Conservation (phyloP, 2,888 invertebrate genomes). For the Chrysolina oricalcia region DNA sequence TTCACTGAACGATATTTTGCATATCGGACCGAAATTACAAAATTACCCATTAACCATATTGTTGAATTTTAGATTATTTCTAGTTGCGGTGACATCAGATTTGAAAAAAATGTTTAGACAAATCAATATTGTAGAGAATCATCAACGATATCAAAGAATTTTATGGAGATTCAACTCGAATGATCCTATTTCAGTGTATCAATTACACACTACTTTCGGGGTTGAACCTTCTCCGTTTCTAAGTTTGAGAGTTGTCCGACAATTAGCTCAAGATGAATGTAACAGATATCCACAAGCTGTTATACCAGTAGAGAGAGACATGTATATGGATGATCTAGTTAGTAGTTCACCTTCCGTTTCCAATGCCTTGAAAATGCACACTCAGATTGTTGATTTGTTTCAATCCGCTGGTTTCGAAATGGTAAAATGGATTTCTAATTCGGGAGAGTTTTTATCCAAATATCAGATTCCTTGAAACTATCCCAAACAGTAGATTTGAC, state of each 20-base stretch:
- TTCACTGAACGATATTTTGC: constrained; percentile 26
- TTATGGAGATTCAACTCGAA: constrained; percentile 17
- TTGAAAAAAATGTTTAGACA: constrained; percentile 2
- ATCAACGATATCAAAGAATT: constrained; percentile 15
- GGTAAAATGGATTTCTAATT: constrained; percentile 22
- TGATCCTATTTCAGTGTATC: constrained; percentile 8
- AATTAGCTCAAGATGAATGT: constrained; percentile 9
- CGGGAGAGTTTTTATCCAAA: not conserved
- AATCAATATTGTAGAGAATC: not conserved
- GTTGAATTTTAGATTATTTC: constrained; percentile 30
- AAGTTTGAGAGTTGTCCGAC: constrained; percentile 2
- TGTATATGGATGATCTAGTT: constrained; percentile 20
- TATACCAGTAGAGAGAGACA: not conserved
- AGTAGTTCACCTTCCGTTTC: not conserved
- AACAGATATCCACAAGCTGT: not conserved
- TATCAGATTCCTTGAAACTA: not conserved
- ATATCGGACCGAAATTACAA: constrained; percentile 32
- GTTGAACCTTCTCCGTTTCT: constrained; percentile 7
- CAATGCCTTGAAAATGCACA: not conserved
- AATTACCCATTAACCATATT: constrained; percentile 28
- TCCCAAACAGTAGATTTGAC: not conserved
- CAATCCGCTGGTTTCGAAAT: constrained; percentile 5
- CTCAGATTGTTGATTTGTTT: constrained; percentile 14
- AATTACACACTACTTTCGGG: constrained; percentile 7
- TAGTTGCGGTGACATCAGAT: constrained; percentile 1